phyloP scores from a whole-genome alignment of 2,888 invertebrate genomes.

The Eurytoma californica region DNA sequence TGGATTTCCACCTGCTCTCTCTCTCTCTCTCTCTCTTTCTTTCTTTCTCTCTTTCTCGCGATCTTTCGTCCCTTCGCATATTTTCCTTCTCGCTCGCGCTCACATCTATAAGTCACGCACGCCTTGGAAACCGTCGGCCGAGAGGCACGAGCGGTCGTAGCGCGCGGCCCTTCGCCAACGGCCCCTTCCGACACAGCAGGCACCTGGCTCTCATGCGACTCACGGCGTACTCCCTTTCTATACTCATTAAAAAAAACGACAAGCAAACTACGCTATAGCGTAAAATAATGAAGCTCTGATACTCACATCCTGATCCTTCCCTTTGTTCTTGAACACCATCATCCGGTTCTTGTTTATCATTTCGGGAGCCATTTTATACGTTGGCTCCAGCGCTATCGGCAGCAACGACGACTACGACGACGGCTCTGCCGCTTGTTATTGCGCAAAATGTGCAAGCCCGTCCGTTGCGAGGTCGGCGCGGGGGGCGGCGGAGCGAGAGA shows the following conservation, averaged over 20 bases:
- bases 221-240: no score
- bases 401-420: neutral
- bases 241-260: neutral
- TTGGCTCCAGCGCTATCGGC: conserved; percentile 28
- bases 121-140: conserved; percentile 54
- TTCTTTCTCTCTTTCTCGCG: conserved; percentile 18
- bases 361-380: conserved; percentile 83
- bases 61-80: neutral
- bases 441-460: neutral
- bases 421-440: neutral
- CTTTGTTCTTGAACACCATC: conserved; percentile 98
- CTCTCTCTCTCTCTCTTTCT: conserved; percentile 5
- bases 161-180: conserved; percentile 52
- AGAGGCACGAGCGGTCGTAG: conserved; percentile 40
- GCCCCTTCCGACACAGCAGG: conserved; percentile 3
- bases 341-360: conserved; percentile 89
- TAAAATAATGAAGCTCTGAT: neutral
- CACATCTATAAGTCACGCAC: conserved; percentile 31
- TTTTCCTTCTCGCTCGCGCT: conserved; percentile 24
- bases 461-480: neutral
- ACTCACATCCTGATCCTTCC: conserved; percentile 99
- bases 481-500: neutral
- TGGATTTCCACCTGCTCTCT: conserved; percentile 37
- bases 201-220: no score
- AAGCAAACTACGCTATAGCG: neutral